phyloP scores from a whole-genome alignment of 2,888 invertebrate species.

The Stenotaenia linearis region DNA sequence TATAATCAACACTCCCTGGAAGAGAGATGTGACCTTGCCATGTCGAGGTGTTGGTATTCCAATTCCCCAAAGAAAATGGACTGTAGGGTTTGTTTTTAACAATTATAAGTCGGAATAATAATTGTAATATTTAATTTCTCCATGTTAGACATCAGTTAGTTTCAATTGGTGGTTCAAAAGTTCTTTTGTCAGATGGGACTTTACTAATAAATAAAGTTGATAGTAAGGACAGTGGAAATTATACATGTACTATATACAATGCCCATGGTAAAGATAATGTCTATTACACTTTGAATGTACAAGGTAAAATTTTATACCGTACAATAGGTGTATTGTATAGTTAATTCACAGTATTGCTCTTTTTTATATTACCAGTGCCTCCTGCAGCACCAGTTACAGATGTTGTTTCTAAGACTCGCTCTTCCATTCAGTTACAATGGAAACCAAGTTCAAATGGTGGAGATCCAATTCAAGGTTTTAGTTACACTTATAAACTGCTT shows the following conservation, averaged over 20 bases:
- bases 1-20: constrained; percentile 27
- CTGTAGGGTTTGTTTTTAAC: constrained; percentile 22
- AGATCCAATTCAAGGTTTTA: constrained; percentile 32
- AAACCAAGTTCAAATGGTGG: constrained; percentile 31
- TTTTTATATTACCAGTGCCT: constrained; percentile 37
- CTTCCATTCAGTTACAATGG: constrained; percentile 39
- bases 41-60: constrained; percentile 34
- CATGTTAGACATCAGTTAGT: neutral
- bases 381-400: constrained; percentile 39
- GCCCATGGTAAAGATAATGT: constrained; percentile 45
- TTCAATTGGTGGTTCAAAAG: neutral
- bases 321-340: neutral
- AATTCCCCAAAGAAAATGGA: constrained; percentile 32
- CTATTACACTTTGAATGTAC: constrained; percentile 44
- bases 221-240: constrained; percentile 46
- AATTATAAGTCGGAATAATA: neutral
- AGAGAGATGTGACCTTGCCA: constrained; percentile 26
- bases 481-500: neutral
- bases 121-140: neutral
- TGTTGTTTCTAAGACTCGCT: constrained; percentile 37
- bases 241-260: constrained; percentile 46
- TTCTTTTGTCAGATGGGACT: neutral
- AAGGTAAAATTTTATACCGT: constrained; percentile 41
- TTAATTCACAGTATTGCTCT: neutral
- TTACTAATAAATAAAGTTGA: constrained; percentile 43